A percentile compares a stretch with the other conserved stretches of the same genome.
phyloP scores from a whole-genome alignment of 2,888 invertebrate species.

The Clanis bilineata region DNA sequence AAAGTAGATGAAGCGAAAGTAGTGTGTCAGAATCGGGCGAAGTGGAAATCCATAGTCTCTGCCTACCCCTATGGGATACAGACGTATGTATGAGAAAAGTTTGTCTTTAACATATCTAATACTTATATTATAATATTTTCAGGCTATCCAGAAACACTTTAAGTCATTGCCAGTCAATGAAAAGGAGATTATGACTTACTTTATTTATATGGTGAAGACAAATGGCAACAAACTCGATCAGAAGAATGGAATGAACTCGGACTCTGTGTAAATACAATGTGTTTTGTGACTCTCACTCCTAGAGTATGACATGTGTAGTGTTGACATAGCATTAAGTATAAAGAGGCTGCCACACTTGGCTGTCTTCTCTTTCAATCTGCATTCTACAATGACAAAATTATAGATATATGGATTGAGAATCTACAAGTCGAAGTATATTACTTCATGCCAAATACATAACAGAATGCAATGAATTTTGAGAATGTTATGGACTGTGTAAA shows the following conservation, averaged over 20 bases:
- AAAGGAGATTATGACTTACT: conserved; percentile 96
- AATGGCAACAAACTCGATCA: conserved; percentile 94
- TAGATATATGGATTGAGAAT: conserved; percentile 49
- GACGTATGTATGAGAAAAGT: no score
- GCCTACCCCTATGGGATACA: no score
- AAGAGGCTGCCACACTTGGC: conserved; percentile 36
- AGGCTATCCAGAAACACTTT: conserved; percentile 97
- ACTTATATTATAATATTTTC: conserved; percentile 56
- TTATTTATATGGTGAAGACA: conserved; percentile 97
- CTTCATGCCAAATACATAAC: conserved; percentile 52
- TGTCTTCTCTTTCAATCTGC: conserved; percentile 53
- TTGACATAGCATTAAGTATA: conserved; percentile 41
- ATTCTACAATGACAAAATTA: conserved; percentile 38
- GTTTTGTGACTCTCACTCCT: conserved; percentile 49
- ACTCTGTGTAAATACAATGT: conserved; percentile 67
- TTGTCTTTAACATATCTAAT: background rate
- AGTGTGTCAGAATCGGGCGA: no score
- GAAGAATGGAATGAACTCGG: conserved; percentile 88
- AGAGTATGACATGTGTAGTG: conserved; percentile 47
- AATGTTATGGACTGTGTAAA: conserved; percentile 11
- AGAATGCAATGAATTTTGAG: conserved; percentile 30
- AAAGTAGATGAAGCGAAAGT: no score
- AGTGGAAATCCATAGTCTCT: no score
- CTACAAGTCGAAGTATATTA: conserved; percentile 54
- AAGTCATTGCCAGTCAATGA: conserved; percentile 96